Conservation (phyloP, 2,888 invertebrate species). For the Bibio marci region DNA sequence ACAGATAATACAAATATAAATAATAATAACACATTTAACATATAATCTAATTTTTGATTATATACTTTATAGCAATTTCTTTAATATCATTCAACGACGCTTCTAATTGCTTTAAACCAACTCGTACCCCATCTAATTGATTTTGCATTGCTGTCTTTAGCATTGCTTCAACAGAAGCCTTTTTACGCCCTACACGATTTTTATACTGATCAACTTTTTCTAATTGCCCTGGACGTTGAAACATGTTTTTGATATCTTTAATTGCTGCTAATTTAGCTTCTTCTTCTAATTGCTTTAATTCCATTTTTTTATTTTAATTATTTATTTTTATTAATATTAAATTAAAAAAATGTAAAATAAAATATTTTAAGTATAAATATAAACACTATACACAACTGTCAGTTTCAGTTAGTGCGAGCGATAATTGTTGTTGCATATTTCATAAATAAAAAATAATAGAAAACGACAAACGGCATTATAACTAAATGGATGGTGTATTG, state of each 20-base stretch:
- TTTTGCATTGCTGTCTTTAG: constrained; percentile 97
- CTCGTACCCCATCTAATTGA: constrained; percentile 89
- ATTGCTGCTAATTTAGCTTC: constrained; percentile 61
- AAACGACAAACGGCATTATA: no score
- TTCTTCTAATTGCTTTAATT: constrained; percentile 52
- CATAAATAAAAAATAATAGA: no score
- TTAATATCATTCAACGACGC: constrained; percentile 71
- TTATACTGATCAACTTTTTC: constrained; percentile 54
- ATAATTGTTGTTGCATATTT: no score
- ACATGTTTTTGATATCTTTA: constrained; percentile 77
- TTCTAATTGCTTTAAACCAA: constrained; percentile 79
- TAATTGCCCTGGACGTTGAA: constrained; percentile 87
- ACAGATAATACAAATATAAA: background rate
- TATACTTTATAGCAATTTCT: constrained; percentile 41
- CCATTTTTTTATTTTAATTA: constrained; percentile 16
- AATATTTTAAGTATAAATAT: no score
- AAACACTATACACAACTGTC: no score
- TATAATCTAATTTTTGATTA: no score
- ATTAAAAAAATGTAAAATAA: constrained; percentile 27
- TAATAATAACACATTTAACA: no score
- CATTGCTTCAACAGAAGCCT: constrained; percentile 23
- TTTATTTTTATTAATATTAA: background rate
- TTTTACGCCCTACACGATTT: constrained; percentile 25
- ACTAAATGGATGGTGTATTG: no score
- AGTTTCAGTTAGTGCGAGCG: no score